Base-by-base conservation (phyloP, 2,888 invertebrate species). In the Sympetrum striolatum region DNA sequence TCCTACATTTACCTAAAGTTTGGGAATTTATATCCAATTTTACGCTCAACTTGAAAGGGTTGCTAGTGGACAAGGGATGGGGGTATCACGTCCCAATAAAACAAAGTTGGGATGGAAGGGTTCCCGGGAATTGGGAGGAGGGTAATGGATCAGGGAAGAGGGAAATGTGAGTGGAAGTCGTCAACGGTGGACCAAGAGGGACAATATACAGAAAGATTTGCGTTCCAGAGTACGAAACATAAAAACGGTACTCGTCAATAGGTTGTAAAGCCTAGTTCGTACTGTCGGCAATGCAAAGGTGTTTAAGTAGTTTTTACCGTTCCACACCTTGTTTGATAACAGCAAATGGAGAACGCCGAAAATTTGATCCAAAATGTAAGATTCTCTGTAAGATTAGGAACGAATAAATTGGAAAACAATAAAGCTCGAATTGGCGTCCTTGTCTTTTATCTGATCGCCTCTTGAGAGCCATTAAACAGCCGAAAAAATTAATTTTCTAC, bases 21-120 rank as follows among this genome's bases (percentile, higher is more conserved):
- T 82, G 53, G 18, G 82, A 82, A 82, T 82, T 58, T 82, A 82
- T 82, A 82, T 82, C 82, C 82, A 82, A 82, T 82, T 82, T 82
- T 82, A 25, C 53, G 82, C 82, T 82, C 82, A 53, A 82, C 82
- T 82, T 53, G 82, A 82, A 53, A 31, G 82, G 82, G 53, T 58
- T 53, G 82, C 39, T 53, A 44, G 44, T 39, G 81, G 81, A 53
- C n/a, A 48, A n/a, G 81, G 44, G 39, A 18, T 31, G 25, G 22
- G 82, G 58, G 31, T 44, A 81, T 81, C 81, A 44, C n/a, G n/a
- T 10, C 14, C 73, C 73, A 31, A 39, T 35, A 39, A 22, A 79
- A 35, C 22, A 39, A 37, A 22, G 80, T 35, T 35, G 80, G 80
- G 80, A 35, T 18, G 80, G 22, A 22, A 80, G 80, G 80, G 37